These are phyloP conservation scores for Pomacea canaliculata DNA, from an alignment of 2,888 invertebrate species.

Conservation along the genomic window DNA sequence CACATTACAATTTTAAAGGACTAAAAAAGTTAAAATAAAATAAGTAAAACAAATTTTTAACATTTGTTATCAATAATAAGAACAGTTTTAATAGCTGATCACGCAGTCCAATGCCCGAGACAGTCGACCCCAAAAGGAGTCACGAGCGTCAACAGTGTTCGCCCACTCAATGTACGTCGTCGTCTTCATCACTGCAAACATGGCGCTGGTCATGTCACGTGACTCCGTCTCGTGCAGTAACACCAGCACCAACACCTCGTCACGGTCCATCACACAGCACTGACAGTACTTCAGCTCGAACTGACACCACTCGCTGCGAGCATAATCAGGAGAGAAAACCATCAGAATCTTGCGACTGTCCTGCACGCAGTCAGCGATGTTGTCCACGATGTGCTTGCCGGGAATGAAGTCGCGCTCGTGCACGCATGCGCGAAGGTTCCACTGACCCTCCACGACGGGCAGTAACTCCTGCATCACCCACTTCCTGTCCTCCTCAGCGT, in stretches of 20 bases:
- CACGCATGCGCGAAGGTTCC: slow-evolving; percentile 72
- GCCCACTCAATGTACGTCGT: slow-evolving; percentile 73
- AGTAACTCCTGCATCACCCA: slow-evolving; percentile 78
- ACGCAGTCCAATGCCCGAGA: not conserved
- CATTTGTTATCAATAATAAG: too few relatives aligned
- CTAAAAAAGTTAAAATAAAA: too few relatives aligned
- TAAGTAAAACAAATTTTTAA: too few relatives aligned
- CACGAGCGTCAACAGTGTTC: not conserved
- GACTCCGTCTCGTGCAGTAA: slow-evolving; percentile 78
- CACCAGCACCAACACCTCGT: slow-evolving; percentile 73
- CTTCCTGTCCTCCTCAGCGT: slow-evolving; percentile 76
- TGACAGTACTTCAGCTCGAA: slow-evolving; percentile 34
- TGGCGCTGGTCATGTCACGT: slow-evolving; percentile 75
- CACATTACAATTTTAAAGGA: too few relatives aligned
- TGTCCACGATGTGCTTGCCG: slow-evolving; percentile 79
- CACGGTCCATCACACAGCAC: slow-evolving; percentile 24
- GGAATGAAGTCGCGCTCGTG: slow-evolving; percentile 82
- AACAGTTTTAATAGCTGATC: too few relatives aligned
- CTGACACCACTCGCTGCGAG: slow-evolving; percentile 46
- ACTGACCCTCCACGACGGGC: slow-evolving; percentile 75
- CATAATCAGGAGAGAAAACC: slow-evolving; percentile 74
- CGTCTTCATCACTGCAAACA: slow-evolving; percentile 78
- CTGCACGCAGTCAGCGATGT: slow-evolving; percentile 80
- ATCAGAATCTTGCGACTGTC: slow-evolving; percentile 77
- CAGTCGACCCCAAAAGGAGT: slow-evolving; percentile 18